phyloP scores from a whole-genome alignment of 2,888 invertebrate species.

The Sarcophaga variegata region DNA sequence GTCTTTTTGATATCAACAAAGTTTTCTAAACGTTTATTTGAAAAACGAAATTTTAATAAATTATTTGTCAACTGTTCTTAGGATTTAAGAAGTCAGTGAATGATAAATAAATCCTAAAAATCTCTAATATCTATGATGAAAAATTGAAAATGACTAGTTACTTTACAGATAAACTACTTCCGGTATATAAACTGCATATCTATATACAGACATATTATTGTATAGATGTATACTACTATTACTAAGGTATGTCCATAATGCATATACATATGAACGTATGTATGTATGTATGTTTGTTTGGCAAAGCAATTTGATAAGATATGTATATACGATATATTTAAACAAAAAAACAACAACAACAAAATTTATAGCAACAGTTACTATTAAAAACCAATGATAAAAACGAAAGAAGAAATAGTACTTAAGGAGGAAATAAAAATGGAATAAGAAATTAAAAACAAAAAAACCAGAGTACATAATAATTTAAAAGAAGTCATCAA shows the following conservation, averaged over 20 bases:
- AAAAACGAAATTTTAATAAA: no score
- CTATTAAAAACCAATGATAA: slow-evolving; percentile 3
- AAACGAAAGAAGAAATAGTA: not conserved
- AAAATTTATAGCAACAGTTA: not conserved
- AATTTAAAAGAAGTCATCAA: slow-evolving; percentile 29
- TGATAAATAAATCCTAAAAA: not conserved
- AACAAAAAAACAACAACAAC: not conserved
- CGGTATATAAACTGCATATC: not conserved
- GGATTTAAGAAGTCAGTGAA: no score
- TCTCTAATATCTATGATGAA: not conserved
- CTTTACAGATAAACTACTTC: slow-evolving; percentile 4
- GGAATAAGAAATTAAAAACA: not conserved
- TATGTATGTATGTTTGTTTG: not conserved
- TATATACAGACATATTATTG: not conserved
- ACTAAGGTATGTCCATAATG: not conserved
- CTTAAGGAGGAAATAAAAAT: not conserved
- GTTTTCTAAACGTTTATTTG: no score
- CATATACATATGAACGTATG: no score
- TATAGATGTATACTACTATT: not conserved
- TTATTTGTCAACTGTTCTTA: no score
- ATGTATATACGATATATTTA: not conserved
- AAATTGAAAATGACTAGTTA: not conserved
- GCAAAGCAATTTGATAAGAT: not conserved
- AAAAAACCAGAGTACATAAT: slow-evolving; percentile 13
- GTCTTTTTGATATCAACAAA: no score